These are phyloP conservation scores for Smittia sp. DNA, from an alignment of 2,888 invertebrate species.

Conservation along the genomic window DNA sequence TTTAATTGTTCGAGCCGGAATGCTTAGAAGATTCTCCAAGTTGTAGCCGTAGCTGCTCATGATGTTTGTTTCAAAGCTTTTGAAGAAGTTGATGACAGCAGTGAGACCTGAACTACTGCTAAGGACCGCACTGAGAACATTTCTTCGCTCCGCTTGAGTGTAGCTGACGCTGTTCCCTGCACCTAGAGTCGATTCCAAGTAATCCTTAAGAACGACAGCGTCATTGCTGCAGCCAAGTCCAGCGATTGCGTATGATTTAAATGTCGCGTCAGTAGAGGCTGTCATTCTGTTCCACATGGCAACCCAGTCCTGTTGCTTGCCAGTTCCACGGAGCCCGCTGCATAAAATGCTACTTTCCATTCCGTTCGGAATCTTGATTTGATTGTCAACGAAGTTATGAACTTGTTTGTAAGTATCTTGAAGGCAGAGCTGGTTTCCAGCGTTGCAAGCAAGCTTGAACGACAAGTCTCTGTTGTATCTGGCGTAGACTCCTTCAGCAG, in stretches of 20 bases:
- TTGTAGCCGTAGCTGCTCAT: not conserved
- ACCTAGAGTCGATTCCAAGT: not conserved
- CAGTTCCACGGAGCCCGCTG: not conserved
- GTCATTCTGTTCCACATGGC: not conserved
- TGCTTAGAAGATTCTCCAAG: not conserved
- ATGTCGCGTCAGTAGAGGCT: constrained; percentile 1
- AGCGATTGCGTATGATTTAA: not conserved
- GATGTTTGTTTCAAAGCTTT: not conserved
- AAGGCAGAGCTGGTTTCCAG: constrained; percentile 14
- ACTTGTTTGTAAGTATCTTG: not conserved
- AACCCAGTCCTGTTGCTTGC: not conserved
- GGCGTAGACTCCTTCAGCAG: not conserved
- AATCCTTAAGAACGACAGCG: not conserved
- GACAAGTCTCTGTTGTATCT: constrained; percentile 13
- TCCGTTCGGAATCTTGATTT: not conserved
- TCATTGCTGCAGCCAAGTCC: constrained; percentile 27
- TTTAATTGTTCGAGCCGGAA: not conserved
- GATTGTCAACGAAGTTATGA: not conserved
- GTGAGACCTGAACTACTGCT: not conserved
- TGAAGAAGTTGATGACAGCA: not conserved
- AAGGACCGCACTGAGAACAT: not conserved
- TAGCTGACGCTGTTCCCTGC: constrained; percentile 1
- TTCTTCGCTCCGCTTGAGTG: constrained; percentile 19
- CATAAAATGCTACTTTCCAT: constrained; percentile 4
- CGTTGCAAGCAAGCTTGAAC: constrained; percentile 1